phyloP scores from a whole-genome alignment of 2,888 invertebrate genomes.

The Drosophila fulvimacula region DNA sequence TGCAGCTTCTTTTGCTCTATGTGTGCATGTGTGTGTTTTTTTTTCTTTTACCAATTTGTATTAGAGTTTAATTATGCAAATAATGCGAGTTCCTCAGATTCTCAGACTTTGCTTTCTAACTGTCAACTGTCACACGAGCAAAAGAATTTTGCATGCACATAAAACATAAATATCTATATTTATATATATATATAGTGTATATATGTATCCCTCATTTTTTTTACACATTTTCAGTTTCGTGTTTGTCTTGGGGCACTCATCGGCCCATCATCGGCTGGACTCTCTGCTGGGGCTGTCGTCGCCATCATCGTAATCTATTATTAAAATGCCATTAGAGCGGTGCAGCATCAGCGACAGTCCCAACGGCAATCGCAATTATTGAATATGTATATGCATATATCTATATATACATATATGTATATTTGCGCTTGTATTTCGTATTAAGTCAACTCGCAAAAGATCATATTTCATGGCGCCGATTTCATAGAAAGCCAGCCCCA shows the following conservation, averaged over 20 bases:
- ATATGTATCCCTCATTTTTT: constrained; percentile 10
- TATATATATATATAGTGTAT: background rate
- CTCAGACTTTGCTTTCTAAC: constrained; percentile 64
- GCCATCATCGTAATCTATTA: constrained; percentile 73
- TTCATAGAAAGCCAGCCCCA: constrained; percentile 51
- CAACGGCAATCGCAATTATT: constrained; percentile 78
- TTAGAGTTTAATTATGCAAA: constrained; percentile 75
- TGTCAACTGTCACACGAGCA: constrained; percentile 67
- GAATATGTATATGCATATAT: constrained; percentile 46
- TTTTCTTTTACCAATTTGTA: constrained; percentile 60
- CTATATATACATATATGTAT: constrained; percentile 19
- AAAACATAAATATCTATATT: background rate
- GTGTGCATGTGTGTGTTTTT: background rate
- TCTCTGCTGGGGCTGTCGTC: constrained; percentile 46
- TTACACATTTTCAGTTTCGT: constrained; percentile 26
- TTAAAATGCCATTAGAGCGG: constrained; percentile 76
- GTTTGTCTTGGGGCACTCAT: constrained; percentile 64
- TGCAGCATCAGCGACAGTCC: constrained; percentile 57
- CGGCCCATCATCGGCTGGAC: constrained; percentile 44
- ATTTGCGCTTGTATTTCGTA: constrained; percentile 19
- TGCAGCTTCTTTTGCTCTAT: background rate
- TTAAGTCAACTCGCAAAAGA: constrained; percentile 12
- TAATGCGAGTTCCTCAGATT: constrained; percentile 55
- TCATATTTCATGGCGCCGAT: constrained; percentile 44
- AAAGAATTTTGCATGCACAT: constrained; percentile 15